Evolutionary conservation across 2,888 invertebrate species (phyloP).

Genomic region (Troglohyphantes excavatus): DNA sequence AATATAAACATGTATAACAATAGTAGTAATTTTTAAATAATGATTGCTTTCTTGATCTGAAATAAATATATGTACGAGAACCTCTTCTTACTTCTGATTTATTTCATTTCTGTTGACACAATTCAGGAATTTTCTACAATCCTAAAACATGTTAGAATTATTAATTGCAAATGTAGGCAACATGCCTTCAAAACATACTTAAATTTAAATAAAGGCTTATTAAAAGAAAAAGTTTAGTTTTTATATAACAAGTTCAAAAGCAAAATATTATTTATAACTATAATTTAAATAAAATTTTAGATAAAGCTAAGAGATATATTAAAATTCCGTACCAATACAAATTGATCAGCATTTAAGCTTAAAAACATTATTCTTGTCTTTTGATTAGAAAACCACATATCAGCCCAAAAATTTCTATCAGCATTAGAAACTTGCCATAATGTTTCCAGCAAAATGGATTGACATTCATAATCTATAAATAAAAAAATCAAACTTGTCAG

Average conservation of each 20-base stretch:
- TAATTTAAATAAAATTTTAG: too few relatives aligned
- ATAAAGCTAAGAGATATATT: background rate
- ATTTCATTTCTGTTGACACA: background rate
- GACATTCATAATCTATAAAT: background rate
- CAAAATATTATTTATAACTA: too few relatives aligned
- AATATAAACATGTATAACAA: too few relatives aligned
- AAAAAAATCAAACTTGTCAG: background rate
- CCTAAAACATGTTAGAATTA: background rate
- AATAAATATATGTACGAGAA: too few relatives aligned
- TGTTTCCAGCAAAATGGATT: background rate
- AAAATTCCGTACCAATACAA: background rate
- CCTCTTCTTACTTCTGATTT: too few relatives aligned
- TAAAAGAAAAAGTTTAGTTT: background rate
- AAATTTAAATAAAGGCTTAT: too few relatives aligned
- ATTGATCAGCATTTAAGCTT: background rate
- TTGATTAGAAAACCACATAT: background rate
- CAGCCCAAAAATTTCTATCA: background rate
- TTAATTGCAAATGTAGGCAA: background rate
- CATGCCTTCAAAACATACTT: too few relatives aligned
- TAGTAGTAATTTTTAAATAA: too few relatives aligned
- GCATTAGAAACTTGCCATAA: background rate
- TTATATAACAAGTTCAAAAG: too few relatives aligned
- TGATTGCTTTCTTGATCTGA: too few relatives aligned
- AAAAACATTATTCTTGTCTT: background rate
- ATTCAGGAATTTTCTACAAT: background rate